Evolutionary conservation across 2,113 vertebrate genomes (phyloP).

Genomic region (Pituophis catenifer): DNA sequence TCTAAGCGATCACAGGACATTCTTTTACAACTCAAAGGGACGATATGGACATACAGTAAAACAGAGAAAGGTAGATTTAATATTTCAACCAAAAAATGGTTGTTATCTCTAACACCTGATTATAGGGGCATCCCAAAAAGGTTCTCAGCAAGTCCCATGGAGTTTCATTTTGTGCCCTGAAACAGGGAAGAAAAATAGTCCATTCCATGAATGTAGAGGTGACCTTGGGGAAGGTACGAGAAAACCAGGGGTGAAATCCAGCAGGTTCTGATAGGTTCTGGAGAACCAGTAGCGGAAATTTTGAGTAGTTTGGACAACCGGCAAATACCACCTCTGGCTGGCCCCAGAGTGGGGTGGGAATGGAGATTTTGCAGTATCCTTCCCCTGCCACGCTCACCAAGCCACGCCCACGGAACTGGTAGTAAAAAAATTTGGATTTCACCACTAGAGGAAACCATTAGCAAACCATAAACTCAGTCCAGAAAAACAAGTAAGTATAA

Average conservation of each 20-base stretch:
- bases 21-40: too few relatives aligned
- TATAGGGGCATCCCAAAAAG: not conserved
- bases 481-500: not conserved
- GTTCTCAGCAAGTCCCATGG: not conserved
- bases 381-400: too few relatives aligned
- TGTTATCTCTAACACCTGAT: not conserved
- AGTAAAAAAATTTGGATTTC: too few relatives aligned
- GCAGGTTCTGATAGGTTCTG: too few relatives aligned
- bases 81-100: not conserved
- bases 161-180: not conserved
- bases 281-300: too few relatives aligned
- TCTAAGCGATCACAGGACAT: not conserved
- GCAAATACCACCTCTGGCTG: too few relatives aligned
- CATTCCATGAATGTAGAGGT: not conserved
- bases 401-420: too few relatives aligned
- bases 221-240: not conserved
- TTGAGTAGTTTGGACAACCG: too few relatives aligned
- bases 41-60: not conserved
- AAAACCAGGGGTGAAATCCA: not conserved
- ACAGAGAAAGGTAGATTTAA: not conserved
- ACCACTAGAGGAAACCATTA: not conserved
- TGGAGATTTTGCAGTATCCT: too few relatives aligned
- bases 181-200: not conserved
- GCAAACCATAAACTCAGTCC: not conserved
- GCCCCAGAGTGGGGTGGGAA: too few relatives aligned